A percentile compares a stretch with the other conserved stretches of the same genome.
phyloP scores from a whole-genome alignment of 2,113 vertebrate species.

The Nymphicus hollandicus region DNA sequence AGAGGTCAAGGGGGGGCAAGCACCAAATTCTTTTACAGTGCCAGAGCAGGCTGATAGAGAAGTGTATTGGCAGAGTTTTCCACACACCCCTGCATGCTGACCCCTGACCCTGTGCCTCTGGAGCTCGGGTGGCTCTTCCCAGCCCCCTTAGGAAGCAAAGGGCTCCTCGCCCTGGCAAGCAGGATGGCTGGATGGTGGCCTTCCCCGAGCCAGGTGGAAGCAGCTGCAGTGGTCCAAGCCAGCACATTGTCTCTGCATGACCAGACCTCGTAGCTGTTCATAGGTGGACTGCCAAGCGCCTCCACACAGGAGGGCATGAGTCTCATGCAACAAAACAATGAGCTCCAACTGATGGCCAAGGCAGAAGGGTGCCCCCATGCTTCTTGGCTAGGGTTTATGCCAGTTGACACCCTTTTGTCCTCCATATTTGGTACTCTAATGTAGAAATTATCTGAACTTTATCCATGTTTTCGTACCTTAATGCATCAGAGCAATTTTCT shows the following conservation, averaged over 20 bases:
- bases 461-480: background rate
- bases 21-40: background rate
- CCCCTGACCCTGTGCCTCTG: rapidly evolving
- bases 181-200: rapidly evolving
- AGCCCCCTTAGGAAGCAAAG: background rate
- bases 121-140: background rate
- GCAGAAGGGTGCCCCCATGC: background rate
- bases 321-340: rapidly evolving
- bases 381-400: background rate
- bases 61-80: rapidly evolving
- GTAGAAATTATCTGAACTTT: background rate
- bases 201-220: background rate
- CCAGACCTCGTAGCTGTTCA: background rate
- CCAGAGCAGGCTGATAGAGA: background rate
- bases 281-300: background rate
- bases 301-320: background rate
- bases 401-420: background rate
- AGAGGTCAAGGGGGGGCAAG: rapidly evolving
- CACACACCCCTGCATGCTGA: rapidly evolving
- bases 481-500: background rate
- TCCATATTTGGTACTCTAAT: rapidly evolving
- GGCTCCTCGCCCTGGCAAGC: background rate
- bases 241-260: rapidly evolving
- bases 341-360: background rate
- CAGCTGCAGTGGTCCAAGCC: rapidly evolving